Evolutionary conservation across 2,797 vertebrate genomes (phyloP).

Genomic region (Chloroceryle inda): DNA sequence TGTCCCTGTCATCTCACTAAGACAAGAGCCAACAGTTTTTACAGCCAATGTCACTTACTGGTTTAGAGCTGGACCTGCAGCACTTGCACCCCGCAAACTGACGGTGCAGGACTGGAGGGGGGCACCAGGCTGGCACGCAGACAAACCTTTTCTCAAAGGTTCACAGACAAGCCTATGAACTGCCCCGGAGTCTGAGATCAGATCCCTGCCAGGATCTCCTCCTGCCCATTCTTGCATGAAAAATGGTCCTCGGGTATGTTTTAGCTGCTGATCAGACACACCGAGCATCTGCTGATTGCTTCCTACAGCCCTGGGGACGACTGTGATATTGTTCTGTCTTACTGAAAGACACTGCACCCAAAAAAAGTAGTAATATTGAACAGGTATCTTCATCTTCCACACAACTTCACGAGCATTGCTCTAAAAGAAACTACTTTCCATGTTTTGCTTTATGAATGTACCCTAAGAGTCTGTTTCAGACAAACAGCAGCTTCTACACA

Average conservation of each 20-base stretch:
- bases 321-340: neutral
- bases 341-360: neutral
- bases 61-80: neutral
- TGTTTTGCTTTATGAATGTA: neutral
- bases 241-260: neutral
- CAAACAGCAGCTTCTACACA: neutral
- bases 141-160: neutral
- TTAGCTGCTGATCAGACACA: neutral
- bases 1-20: neutral
- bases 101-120: too few relatives aligned
- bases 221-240: fast-evolving
- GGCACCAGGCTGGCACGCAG: neutral
- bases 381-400: neutral
- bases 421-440: neutral
- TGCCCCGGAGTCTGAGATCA: neutral
- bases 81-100: too few relatives aligned
- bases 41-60: too few relatives aligned
- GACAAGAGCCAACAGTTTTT: neutral
- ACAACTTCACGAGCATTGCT: neutral
- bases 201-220: neutral
- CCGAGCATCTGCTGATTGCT: neutral
- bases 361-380: neutral
- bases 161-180: neutral
- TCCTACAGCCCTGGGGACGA: neutral
- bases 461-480: neutral